Conservation (phyloP, 2,113 vertebrate species). For the Leptobrachium ailaonicum region DNA sequence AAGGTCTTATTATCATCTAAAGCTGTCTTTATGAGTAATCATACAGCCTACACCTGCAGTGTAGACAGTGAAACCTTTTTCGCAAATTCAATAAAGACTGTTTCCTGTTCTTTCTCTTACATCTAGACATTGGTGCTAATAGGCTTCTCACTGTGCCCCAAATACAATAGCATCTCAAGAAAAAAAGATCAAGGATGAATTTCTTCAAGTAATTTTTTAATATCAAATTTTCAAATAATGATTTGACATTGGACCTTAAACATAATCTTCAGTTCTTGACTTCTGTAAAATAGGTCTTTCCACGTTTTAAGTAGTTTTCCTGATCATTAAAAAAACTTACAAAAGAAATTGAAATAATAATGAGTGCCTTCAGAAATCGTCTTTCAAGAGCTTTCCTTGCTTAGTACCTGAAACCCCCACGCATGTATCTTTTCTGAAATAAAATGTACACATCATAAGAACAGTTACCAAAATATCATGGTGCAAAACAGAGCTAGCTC, state of each 20-base stretch:
- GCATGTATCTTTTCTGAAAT: neutral
- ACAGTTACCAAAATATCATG: neutral
- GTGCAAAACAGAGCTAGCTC: neutral
- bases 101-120: slow-evolving; percentile 51
- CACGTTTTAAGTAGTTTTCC: slow-evolving; percentile 25
- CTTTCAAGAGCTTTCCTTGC: neutral
- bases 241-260: slow-evolving; percentile 48
- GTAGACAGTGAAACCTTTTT: slow-evolving; percentile 52
- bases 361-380: slow-evolving; percentile 20
- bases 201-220: slow-evolving; percentile 53
- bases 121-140: slow-evolving; percentile 56
- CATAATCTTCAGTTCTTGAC: slow-evolving; percentile 17
- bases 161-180: slow-evolving; percentile 49
- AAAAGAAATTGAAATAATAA: slow-evolving; percentile 50
- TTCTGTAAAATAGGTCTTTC: slow-evolving; percentile 43
- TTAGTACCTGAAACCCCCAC: neutral
- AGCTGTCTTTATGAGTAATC: slow-evolving; percentile 50
- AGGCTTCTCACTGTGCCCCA: slow-evolving; percentile 53
- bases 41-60: slow-evolving; percentile 51
- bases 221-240: slow-evolving; percentile 57
- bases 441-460: neutral
- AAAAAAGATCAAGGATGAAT: slow-evolving; percentile 55
- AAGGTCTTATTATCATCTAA: slow-evolving; percentile 33
- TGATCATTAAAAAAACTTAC: slow-evolving; percentile 35
- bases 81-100: slow-evolving; percentile 51